A percentile compares a stretch with the other conserved stretches of the same genome.
Evolutionary conservation across 2,888 invertebrate genomes (phyloP).

Genomic region (Nezara viridula): DNA sequence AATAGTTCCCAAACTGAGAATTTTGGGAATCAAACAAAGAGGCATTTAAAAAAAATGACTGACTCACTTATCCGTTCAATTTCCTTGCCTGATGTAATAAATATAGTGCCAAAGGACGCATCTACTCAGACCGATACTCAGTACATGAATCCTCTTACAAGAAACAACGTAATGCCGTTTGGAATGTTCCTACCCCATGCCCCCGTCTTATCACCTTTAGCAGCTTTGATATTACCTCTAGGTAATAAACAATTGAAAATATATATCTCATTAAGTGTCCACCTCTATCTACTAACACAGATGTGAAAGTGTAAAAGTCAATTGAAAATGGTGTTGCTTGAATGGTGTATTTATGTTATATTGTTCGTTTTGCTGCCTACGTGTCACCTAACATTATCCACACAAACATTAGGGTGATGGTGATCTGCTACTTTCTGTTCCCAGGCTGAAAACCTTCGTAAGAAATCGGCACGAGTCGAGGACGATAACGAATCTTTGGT

Average conservation of each 20-base stretch:
- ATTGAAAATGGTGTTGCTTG: constrained; percentile 41
- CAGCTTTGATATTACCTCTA: constrained; percentile 68
- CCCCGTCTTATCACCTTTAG: constrained; percentile 68
- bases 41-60: neutral
- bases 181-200: constrained; percentile 53
- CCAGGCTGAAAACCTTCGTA: constrained; percentile 88
- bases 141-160: constrained; percentile 47
- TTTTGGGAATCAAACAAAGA: neutral
- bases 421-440: constrained; percentile 67
- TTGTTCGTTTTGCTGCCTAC: constrained; percentile 45
- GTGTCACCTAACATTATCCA: constrained; percentile 43
- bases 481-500: constrained; percentile 97
- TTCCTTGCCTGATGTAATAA: constrained; percentile 59
- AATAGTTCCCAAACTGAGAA: neutral
- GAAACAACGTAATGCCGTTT: constrained; percentile 33
- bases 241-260: constrained; percentile 66
- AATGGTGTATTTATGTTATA: constrained; percentile 53
- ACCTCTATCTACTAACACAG: constrained; percentile 51
- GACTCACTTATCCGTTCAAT: constrained; percentile 23
- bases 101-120: constrained; percentile 34
- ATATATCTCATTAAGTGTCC: constrained; percentile 40
- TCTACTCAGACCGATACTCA: constrained; percentile 61
- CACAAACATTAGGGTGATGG: constrained; percentile 54
- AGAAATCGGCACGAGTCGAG: constrained; percentile 92
- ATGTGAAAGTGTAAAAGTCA: constrained; percentile 52